Evolutionary conservation across 2,797 vertebrate genomes (phyloP), one percentile per base, ranked within the genome.

Genomic region (Rhodeus uyekii): DNA sequence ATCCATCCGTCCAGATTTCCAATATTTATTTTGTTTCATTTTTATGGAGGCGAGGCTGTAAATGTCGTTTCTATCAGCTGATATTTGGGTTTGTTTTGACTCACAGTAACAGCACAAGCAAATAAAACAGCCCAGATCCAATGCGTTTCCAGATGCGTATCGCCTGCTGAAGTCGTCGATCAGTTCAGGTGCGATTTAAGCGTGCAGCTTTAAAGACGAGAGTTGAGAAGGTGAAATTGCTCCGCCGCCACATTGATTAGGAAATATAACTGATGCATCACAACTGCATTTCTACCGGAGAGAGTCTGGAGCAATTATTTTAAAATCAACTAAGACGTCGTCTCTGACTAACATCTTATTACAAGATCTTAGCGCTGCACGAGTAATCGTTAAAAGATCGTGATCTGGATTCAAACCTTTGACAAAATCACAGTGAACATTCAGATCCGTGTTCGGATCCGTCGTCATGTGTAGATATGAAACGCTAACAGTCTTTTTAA

Each of bases 251-350:
- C 55, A 50, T 3, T 84, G 82, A 86, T 83, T 44, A 82, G 48
- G 76, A 86, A 78, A 69, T 68, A 85, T 73, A 65, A 27, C 34
- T 36, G 18, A 18, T 64, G 74, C 53, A 48, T 87, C 72, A 80
- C 65, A 32, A 42, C 27, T 12, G 38, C 72, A 1, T 69, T 44
- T 27, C 39, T 24, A 0, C 65, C 18, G n/a, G 27, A 16, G 0
- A 10, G 67, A 69, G 16, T 44, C 67, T 44, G 39, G 24, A 29
- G 68, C n/a, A 5, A 67, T 42, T 16, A 48, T 19, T 48, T 16
- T 48, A 18, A 48, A 48, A 2, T 19, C 44, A 46, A 18, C 5
- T 5, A 7, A 18, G 38, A 39, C 8, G 44, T 48, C 44, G 18
- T 16, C 44, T 18, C 44, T 7, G 44, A 48, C 46, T 48, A 48